Evolutionary conservation across 1,140 invertebrate species (phyloP).

Genomic region (Drosophila pandora): DNA sequence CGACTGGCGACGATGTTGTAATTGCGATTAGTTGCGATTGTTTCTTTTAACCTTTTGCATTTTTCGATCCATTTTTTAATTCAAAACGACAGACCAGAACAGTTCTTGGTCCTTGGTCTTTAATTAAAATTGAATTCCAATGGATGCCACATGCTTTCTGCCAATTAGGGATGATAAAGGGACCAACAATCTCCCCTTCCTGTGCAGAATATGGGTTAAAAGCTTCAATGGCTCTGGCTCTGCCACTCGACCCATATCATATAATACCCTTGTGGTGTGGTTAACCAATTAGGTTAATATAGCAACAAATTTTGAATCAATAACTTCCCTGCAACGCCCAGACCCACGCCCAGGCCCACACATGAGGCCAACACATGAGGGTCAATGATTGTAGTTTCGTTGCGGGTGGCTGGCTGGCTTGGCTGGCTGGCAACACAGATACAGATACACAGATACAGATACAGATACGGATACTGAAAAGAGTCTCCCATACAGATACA

Average conservation of each 20-base stretch:
- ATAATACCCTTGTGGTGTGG: conserved; percentile 37
- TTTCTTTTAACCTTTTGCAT: neutral
- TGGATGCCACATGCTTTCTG: neutral
- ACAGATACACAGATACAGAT: conserved; percentile 12
- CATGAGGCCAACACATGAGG: conserved; percentile 25
- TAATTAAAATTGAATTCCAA: neutral
- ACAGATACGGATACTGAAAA: conserved; percentile 18
- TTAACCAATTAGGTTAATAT: conserved; percentile 39
- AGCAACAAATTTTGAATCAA: conserved; percentile 39
- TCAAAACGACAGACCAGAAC: too few relatives aligned
- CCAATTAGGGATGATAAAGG: neutral
- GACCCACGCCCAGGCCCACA: neutral
- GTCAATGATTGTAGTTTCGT: conserved; percentile 51
- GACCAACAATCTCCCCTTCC: neutral
- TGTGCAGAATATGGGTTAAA: conserved; percentile 5
- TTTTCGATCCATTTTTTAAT: too few relatives aligned
- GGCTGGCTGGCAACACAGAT: conserved; percentile 34
- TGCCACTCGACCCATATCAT: conserved; percentile 33
- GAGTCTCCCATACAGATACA: conserved; percentile 14
- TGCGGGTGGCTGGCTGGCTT: conserved; percentile 43
- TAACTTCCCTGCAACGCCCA: conserved; percentile 33
- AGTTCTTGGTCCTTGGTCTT: neutral
- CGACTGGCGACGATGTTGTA: conserved; percentile 40
- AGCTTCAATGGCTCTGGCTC: conserved; percentile 11
- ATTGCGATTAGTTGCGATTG: conserved; percentile 35